Base-by-base conservation (phyloP, 2,113 vertebrate species). In the Cyrtonyx montezumae region DNA sequence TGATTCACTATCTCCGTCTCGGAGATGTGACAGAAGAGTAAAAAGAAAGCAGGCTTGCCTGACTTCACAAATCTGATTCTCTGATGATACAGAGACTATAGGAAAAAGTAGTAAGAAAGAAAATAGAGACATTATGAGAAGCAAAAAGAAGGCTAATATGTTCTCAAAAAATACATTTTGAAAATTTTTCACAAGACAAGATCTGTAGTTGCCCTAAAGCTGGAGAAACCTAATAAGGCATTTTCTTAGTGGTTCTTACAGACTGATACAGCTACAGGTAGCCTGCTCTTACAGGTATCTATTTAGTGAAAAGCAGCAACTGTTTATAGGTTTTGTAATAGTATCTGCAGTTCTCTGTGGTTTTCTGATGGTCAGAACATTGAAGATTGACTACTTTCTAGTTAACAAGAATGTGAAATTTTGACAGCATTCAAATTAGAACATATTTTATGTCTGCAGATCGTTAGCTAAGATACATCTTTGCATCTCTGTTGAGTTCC, bases 171-270 rank as follows among this genome's bases (percentile, higher is more conserved):
- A 68, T 8, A 28, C 3, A 0, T 65, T 88, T 69, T 88, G 34
- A 78, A 89, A 92, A 83, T 87, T 74, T 75, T 94, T 84, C 32
- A 34, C 63, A 89, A 45, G 26, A 21, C 48, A 82, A 82, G 53
- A 82, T 68, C 22, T 82, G 67, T 82, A 53, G 8, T 82, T 94
- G 37, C 8, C 6, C 25, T 71, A 40, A 16, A 85, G 40, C 51
- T 82, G 43, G 7, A 73, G 79, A 76, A 87, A 66, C 25, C 78
- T 79, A 79, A 53, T 6, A 75, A 67, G 75, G 28, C 10, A 48
- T 10, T 8, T 46, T 79, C 59, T 73, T 66, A 30, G 37, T 65
- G 23, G 34, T 8, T 83, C 87, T 51, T 73, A 46, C 53, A 85
- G 62, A 66, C 43, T 18, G 11, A 65, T 61, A 11, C 30, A 5